A percentile compares a stretch with the other conserved stretches of the same genome.
These are phyloP conservation scores for Cardiocondyla obscurior DNA, from an alignment of 1,140 invertebrate species.

Conservation along the genomic window DNA sequence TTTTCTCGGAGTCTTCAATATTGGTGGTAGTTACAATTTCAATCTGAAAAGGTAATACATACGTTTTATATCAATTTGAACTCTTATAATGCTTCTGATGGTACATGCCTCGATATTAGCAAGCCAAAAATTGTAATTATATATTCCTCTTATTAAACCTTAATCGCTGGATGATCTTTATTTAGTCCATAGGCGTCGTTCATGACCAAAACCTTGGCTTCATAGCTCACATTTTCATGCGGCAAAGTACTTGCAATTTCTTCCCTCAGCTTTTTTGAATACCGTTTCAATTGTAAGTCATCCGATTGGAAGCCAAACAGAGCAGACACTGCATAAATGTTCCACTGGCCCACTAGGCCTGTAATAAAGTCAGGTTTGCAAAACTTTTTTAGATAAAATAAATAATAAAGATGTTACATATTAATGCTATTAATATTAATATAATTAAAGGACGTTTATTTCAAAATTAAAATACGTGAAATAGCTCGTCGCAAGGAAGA, in stretches of 20 bases:
- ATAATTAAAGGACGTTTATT: too few species aligned
- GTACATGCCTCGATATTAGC: conserved; percentile 24
- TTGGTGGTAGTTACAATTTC: conserved; percentile 61
- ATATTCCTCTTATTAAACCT: conserved; percentile 59
- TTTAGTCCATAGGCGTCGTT: conserved; percentile 41
- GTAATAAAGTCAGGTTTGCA: too few species aligned
- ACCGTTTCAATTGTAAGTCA: conserved; percentile 74
- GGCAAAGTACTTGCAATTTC: conserved; percentile 73
- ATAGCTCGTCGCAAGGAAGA: not conserved
- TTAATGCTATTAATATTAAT: too few species aligned
- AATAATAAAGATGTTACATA: too few species aligned
- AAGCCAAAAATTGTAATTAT: conserved; percentile 9
- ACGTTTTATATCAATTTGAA: conserved; percentile 6
- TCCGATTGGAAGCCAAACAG: conserved; percentile 73
- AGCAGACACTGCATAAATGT: conserved; percentile 73
- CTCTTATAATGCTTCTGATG: conserved; percentile 30
- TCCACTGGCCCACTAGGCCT: conserved; percentile 71
- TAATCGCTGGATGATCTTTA: conserved; percentile 67
- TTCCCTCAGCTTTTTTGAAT: conserved; percentile 77
- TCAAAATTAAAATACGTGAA: not conserved
- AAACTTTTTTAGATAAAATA: too few species aligned
- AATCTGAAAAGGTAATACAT: conserved; percentile 77
- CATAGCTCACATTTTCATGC: conserved; percentile 74
- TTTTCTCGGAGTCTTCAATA: conserved; percentile 51
- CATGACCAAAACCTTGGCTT: conserved; percentile 66